Conservation (phyloP, 2,113 vertebrate species). For the Daphoenositta chrysoptera region DNA sequence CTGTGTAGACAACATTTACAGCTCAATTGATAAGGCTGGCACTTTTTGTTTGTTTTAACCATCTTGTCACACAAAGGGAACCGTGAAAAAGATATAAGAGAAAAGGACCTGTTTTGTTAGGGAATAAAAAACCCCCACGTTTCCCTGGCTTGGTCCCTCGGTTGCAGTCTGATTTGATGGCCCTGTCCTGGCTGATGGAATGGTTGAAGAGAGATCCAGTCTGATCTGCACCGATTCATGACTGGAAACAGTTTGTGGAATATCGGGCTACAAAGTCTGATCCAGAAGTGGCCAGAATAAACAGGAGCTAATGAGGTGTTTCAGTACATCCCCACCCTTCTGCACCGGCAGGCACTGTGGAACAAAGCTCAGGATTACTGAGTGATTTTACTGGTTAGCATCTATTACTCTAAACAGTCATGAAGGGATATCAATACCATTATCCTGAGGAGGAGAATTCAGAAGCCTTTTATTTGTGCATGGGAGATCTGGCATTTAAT, state of each 20-base stretch:
- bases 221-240: background rate
- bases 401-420: background rate
- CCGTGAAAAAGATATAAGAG: background rate
- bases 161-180: background rate
- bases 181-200: background rate
- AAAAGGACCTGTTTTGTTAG: background rate
- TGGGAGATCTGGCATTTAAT: background rate
- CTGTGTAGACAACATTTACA: background rate
- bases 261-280: background rate
- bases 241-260: background rate
- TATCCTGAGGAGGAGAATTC: background rate
- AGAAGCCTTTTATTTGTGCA: background rate
- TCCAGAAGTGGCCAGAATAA: background rate
- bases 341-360: background rate
- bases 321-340: background rate
- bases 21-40: background rate
- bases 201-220: background rate
- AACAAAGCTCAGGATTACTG: background rate
- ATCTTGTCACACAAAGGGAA: background rate
- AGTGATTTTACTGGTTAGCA: background rate
- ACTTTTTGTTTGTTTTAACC: background rate
- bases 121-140: rapidly evolving
- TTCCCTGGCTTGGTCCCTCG: background rate
- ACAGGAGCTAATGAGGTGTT: background rate
- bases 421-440: background rate